Percentiles rank a stretch among this genome's conserved stretches.
Conservation (phyloP, 2,113 vertebrate genomes). For the Elachura formosa region DNA sequence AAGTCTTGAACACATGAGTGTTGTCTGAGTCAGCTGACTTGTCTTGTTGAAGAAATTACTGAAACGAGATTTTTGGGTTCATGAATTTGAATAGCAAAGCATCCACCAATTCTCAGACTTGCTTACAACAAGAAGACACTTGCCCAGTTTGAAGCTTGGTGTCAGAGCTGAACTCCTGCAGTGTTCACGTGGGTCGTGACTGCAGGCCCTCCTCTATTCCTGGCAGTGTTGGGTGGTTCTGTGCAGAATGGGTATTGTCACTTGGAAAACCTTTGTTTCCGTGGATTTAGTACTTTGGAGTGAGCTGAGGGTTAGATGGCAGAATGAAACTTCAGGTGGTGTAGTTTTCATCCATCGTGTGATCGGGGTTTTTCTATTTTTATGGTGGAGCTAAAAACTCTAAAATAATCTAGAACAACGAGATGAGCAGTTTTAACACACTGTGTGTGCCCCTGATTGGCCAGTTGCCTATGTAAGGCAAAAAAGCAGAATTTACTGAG, state of each 20-base stretch:
- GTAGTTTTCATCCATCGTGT: neutral
- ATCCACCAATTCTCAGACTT: neutral
- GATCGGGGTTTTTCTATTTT: accelerated
- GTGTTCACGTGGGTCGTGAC: neutral
- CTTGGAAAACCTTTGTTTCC: neutral
- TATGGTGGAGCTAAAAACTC: neutral
- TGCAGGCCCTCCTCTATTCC: neutral
- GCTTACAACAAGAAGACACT: neutral
- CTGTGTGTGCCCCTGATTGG: neutral
- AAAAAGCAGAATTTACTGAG: neutral
- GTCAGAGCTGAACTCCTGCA: neutral
- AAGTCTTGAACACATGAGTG: accelerated
- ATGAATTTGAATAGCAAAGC: neutral
- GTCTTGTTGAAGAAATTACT: neutral
- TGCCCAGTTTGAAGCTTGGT: accelerated
- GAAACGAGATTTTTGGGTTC: neutral
- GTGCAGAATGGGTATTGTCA: neutral
- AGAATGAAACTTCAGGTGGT: neutral
- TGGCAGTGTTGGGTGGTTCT: neutral
- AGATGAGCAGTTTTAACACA: neutral
- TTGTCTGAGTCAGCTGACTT: neutral
- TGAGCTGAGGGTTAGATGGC: neutral
- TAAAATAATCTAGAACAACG: neutral
- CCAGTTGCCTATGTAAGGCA: neutral
- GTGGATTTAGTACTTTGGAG: neutral